Evolutionary conservation across 92 coral and sea anemone species (phyloP).

Genomic region (Diadumene lineata): DNA sequence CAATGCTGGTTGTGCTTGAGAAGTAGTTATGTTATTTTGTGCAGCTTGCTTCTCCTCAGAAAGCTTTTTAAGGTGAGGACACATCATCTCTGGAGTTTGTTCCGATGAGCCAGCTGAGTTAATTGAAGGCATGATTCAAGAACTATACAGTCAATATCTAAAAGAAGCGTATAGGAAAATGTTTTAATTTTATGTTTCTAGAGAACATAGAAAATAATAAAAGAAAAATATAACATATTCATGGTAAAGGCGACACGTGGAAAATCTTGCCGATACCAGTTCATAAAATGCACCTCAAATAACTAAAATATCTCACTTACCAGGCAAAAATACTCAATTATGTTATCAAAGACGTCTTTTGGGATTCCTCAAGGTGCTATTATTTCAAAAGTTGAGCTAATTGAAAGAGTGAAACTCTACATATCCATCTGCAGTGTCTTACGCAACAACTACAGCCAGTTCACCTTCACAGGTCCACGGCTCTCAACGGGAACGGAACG

Average conservation of each 20-base stretch:
- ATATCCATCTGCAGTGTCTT: too few species aligned
- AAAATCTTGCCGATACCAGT: background rate
- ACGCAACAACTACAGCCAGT: too few species aligned
- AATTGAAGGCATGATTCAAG: slow-evolving; percentile 32
- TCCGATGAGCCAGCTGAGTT: slow-evolving; percentile 22
- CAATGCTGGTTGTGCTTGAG: background rate
- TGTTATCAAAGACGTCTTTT: background rate
- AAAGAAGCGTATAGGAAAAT: too few species aligned
- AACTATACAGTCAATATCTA: background rate
- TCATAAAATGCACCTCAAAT: background rate
- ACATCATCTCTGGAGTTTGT: slow-evolving; percentile 25
- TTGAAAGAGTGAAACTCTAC: too few species aligned
- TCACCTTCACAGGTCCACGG: too few species aligned
- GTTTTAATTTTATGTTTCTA: too few species aligned
- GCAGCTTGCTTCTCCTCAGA: slow-evolving; percentile 19
- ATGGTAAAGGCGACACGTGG: background rate
- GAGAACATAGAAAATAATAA: background rate
- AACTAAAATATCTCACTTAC: background rate
- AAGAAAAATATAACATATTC: too few species aligned
- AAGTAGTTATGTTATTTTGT: background rate
- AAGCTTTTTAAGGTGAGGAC: slow-evolving; percentile 40
- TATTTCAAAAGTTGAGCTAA: too few species aligned
- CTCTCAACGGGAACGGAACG: too few species aligned
- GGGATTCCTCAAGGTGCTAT: too few species aligned
- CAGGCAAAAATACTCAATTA: background rate